Conservation (phyloP, 30 jellyfish, hydroid and myxozoan genomes). For the Chironex yamaguchii region DNA sequence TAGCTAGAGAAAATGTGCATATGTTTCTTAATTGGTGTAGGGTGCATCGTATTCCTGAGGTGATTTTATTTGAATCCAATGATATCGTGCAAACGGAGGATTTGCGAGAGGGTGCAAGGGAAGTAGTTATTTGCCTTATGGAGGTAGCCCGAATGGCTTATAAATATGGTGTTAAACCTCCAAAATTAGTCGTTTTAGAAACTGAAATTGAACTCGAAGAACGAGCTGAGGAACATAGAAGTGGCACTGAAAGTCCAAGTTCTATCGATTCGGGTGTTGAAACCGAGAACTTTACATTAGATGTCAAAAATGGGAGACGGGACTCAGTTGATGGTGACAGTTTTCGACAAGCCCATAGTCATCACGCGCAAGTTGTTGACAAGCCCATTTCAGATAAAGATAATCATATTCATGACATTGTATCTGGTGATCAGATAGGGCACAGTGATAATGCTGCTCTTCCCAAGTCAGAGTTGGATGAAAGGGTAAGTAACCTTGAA, state of each 20-base stretch:
- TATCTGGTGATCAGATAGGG: neutral
- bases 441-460: constrained; percentile 30
- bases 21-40: constrained; percentile 93
- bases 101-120: constrained; percentile 95
- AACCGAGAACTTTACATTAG: constrained; percentile 26
- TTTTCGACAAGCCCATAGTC: neutral
- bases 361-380: neutral
- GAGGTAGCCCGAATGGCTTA: constrained; percentile 92
- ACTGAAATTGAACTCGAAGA: constrained; percentile 93
- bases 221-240: constrained; percentile 20
- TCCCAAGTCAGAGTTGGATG: constrained; percentile 76
- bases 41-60: constrained; percentile 82
- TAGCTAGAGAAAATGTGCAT: constrained; percentile 92
- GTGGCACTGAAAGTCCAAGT: constrained; percentile 71
- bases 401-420: no score
- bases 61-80: constrained; percentile 90
- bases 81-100: constrained; percentile 98
- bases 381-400: neutral
- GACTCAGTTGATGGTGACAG: neutral
- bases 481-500: constrained; percentile 54
- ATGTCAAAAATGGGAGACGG: neutral
- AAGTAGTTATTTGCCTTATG: constrained; percentile 94
- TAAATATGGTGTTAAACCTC: constrained; percentile 95
- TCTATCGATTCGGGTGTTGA: constrained; percentile 97
- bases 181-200: constrained; percentile 80